Evolutionary conservation across 2,888 invertebrate genomes (phyloP), one percentile per base, ranked within the genome.

Genomic region (Scelioninae gen. 2): DNA sequence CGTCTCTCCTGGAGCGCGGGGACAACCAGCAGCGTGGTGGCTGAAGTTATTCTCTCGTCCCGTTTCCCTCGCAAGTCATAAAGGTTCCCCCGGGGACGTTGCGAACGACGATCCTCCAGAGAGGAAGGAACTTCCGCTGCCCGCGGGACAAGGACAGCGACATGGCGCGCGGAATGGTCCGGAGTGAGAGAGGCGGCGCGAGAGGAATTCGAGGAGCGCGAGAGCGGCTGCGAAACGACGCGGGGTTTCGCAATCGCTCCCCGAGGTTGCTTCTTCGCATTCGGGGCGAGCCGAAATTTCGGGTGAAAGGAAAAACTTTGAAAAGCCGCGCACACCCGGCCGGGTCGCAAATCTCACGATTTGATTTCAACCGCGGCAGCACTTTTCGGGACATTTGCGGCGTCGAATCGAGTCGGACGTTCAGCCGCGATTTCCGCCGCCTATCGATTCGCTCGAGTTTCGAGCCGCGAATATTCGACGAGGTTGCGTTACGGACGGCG

Each of bases 21-120:
- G n/a, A n/a, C n/a, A n/a, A n/a, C n/a, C n/a, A n/a, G n/a, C n/a
- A n/a, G n/a, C n/a, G n/a, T n/a, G n/a, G n/a, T n/a, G 72, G 73
- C 67, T 60, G 65, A 71, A 69, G 69, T 69, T 58, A 5, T n/a
- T 25, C 25, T 53, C 64, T 68, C 65, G 41, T 69, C 76, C 77
- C 75, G 65, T 71, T 76, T 79, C 75, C 75, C 78, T 76, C 78
- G 73, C 77, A 78, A 79, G 78, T 79, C 78, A 79, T 76, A 79
- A 77, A 78, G 77, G 76, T 76, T 77, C 75, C 76, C 74, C 77
- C 67, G 65, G 68, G 57, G 52, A 63, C 69, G 74, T 67, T 72
- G 76, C 72, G 76, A 74, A 76, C 74, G 76, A 76, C 74, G 76
- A 76, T 74, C 74, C 76, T 74, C 76, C 60, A 71, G 75, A 69